Evolutionary conservation across 2,888 invertebrate genomes (phyloP).

Genomic region (Hemistola chrysoprasaria): DNA sequence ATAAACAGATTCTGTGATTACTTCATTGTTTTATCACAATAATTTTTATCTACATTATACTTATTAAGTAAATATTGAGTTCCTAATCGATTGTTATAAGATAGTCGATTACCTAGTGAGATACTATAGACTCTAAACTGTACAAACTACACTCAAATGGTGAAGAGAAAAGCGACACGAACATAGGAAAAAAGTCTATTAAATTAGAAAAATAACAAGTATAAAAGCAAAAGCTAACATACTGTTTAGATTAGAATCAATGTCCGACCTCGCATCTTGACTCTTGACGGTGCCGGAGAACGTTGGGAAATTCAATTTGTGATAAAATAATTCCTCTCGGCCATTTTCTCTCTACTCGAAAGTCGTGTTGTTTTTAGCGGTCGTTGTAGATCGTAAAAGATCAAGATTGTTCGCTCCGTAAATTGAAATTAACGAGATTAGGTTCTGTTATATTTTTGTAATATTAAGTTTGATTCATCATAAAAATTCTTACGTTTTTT

Average conservation of each 20-base stretch:
- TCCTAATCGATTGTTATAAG: too few species aligned
- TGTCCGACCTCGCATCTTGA: not conserved
- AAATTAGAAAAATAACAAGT: too few species aligned
- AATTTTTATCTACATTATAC: too few species aligned
- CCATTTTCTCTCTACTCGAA: slow-evolving; percentile 13
- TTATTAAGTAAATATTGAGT: too few species aligned
- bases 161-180: too few species aligned
- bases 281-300: slow-evolving; percentile 10
- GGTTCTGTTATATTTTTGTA: slow-evolving; percentile 9
- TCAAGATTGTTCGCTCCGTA: slow-evolving; percentile 8
- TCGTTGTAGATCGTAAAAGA: slow-evolving; percentile 1
- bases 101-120: too few species aligned
- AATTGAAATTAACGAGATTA: slow-evolving; percentile 1
- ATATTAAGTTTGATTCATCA: too few species aligned
- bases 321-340: slow-evolving; percentile 31
- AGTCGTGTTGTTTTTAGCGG: slow-evolving; percentile 13
- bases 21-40: too few species aligned
- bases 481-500: too few species aligned
- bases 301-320: slow-evolving; percentile 24
- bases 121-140: too few species aligned
- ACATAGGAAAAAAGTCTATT: too few species aligned
- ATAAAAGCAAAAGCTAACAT: slow-evolving; percentile 2
- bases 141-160: too few species aligned
- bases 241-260: not conserved
- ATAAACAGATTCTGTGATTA: not conserved